Evolutionary conservation across 2,888 invertebrate genomes (phyloP), one percentile per base, ranked within the genome.

Genomic region (Gastracanthus pulcherrimus): DNA sequence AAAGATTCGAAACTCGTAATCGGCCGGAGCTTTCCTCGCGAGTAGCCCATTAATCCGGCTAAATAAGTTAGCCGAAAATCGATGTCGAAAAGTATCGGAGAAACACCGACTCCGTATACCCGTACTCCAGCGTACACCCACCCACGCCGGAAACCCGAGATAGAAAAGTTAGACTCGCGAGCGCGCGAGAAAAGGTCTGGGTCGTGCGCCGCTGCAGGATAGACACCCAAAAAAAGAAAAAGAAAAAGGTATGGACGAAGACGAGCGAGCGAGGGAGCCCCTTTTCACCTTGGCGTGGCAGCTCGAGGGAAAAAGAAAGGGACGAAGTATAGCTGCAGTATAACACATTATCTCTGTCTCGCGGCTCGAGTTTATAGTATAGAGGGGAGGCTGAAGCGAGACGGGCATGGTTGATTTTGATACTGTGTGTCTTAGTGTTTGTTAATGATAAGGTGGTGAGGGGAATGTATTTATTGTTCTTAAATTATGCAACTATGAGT

Each of bases 151-250:
- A 55, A 55, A 55, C 51, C 23, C 51, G 23, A 55, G 26, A 48
- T 6, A 51, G 23, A 55, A 55, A 55, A 55, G 55, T 55, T 55
- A 55, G 23, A 55, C 9, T 26, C 26, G 26, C 11, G 19, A 11
- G 34, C 34, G 4, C 19, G 11, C 3, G 71, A 48, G 62, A 55
- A 78, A 78, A 78, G 78, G 78, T 78, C 78, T 78, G 69, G 71
- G 78, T 78, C 78, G 78, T 64, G 51, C 9, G 38, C 9, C 26
- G 19, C 13, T 23, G n/a, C 58, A 41, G 16, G 26, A 23, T 7
- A 45, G 16, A 13, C 16, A 69, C 55, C 23, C 23, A 55, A 70
- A 23, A 48, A 70, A 13, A 16, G 31, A 31, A 31, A 62, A 62
- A 31, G n/a, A 62, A 64, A 38, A 38, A 19, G 64, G 38, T 13